Evolutionary conservation across 2,888 invertebrate genomes (phyloP).

Genomic region (Ophion slaviceki): DNA sequence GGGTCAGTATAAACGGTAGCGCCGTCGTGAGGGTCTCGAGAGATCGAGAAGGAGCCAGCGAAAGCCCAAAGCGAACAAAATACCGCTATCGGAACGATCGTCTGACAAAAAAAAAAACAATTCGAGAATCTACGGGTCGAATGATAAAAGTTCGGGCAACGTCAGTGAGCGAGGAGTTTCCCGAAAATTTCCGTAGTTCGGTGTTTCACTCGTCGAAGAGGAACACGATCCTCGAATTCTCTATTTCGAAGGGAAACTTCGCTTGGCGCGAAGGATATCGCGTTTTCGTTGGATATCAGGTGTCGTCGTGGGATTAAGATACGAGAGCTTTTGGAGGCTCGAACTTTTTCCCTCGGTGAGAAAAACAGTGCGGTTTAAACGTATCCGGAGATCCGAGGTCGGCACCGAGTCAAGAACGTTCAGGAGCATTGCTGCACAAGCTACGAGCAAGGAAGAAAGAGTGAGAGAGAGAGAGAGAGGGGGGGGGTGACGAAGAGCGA

Average conservation of each 20-base stretch:
- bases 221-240: neutral
- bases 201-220: constrained; percentile 1
- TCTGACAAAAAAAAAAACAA: too few relatives aligned
- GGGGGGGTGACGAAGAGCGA: neutral
- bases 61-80: constrained; percentile 6
- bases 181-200: constrained; percentile 6
- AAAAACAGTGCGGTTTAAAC: constrained; percentile 19
- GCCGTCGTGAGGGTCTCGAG: constrained; percentile 75
- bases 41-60: constrained; percentile 34
- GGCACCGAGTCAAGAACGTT: constrained; percentile 9
- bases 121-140: neutral
- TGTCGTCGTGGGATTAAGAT: neutral
- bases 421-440: constrained; percentile 12
- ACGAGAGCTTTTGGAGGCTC: constrained; percentile 3
- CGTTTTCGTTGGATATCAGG: constrained; percentile 1
- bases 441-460: neutral
- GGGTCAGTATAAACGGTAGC: constrained; percentile 78
- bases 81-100: neutral
- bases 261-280: neutral
- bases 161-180: constrained; percentile 4
- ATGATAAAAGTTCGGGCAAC: neutral
- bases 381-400: constrained; percentile 3
- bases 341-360: neutral
- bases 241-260: neutral
- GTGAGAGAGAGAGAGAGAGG: neutral